Base-by-base conservation (phyloP, 2,797 vertebrate species). In the Fringilla coelebs region DNA sequence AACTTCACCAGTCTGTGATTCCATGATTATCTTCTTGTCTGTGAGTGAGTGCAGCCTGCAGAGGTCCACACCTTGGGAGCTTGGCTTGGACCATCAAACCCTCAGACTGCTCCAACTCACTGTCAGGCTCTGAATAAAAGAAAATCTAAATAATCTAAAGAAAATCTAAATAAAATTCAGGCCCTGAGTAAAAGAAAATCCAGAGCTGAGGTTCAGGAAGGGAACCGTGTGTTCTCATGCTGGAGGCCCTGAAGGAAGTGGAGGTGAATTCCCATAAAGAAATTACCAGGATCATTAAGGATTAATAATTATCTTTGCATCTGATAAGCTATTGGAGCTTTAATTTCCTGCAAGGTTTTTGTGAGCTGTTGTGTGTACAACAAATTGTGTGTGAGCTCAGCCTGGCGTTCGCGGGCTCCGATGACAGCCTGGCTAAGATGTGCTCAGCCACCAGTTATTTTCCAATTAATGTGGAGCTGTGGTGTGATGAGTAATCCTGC, bases 401-500 rank as follows among this genome's bases (percentile, higher is more conserved):
- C 55, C 22, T 12, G 28, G 90, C 34, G 10, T 2, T 52, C 87
- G 45, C 45, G 9, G 80, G 82, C 72, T 58, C 43, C 5, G 18
- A 54, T 32, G 77, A 34, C 91, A 92, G 85, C 34, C 60, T 6
- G 14, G 74, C 16, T 29, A 1, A 61, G 92, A 62, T 11, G 10
- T 71, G 71, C 54, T 95, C 85, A 52, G 57, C 66, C 85, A 88
- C 48, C 17, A 45, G 41, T 70, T 75, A 78, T 89, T 94, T 71
- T 55, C 93, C 83, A 95, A 60, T 91, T 90, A 89, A 83, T 4
- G 1, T 19, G 52, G 49, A 91, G 89, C 90, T 94, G 86, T 63
- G 93, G 94, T 93, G 87, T 75, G 89, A 85, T 94, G 89, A 95
- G 80, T 85, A 93, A 96, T 82, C 40, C 19, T 24, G 62, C 66